Conservation (phyloP, 2,113 vertebrate genomes). For the Cranoglanis bouderius region DNA sequence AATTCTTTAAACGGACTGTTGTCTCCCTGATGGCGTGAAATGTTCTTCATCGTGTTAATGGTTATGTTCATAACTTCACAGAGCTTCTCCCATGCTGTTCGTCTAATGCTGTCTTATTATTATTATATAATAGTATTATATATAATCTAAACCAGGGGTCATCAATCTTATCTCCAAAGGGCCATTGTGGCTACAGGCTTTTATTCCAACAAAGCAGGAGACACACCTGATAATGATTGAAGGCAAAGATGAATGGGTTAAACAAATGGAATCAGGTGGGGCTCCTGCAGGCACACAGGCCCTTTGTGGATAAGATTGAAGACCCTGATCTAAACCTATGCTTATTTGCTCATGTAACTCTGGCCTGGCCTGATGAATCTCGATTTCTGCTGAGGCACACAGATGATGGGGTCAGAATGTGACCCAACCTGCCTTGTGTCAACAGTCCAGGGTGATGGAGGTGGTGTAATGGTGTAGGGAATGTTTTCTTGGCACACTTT, state of each 20-base stretch:
- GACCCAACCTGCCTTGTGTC: too few species aligned
- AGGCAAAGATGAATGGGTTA: background rate
- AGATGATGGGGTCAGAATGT: too few species aligned
- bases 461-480: too few species aligned
- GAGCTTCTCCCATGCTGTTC: constrained; percentile 37
- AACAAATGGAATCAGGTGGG: too few species aligned
- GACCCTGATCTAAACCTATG: background rate
- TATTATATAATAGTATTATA: background rate
- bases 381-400: too few species aligned
- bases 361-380: background rate
- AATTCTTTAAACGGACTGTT: background rate
- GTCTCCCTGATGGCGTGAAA: constrained; percentile 20
- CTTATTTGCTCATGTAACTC: background rate
- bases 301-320: too few species aligned
- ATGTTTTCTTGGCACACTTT: too few species aligned
- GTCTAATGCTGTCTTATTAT: background rate
- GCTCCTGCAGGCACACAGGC: too few species aligned
- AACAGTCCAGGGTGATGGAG: too few species aligned
- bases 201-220: background rate
- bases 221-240: background rate
- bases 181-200: background rate
- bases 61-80: constrained; percentile 34
- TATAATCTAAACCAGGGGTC: background rate
- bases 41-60: constrained; percentile 48
- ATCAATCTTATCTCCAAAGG: background rate